These are phyloP conservation scores for Apodemus sylvaticus DNA, from an alignment of 2,113 vertebrate genomes.

Conservation along the genomic window DNA sequence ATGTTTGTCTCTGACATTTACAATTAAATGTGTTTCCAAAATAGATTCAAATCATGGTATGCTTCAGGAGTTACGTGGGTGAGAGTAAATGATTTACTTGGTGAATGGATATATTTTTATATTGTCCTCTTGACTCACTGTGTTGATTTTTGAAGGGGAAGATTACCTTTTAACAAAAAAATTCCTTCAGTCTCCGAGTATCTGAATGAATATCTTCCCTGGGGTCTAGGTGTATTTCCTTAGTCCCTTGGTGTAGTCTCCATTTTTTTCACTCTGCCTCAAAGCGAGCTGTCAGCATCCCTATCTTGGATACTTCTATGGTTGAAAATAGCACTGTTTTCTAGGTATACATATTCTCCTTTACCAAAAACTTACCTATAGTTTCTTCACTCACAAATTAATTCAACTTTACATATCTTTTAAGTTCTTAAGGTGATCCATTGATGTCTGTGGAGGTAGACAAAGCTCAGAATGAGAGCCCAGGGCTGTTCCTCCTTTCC, in stretches of 20 bases:
- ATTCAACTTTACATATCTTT: not conserved
- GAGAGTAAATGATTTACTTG: not conserved
- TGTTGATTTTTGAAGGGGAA: not conserved
- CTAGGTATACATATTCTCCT: not conserved
- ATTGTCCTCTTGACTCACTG: not conserved
- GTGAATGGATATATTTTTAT: not conserved
- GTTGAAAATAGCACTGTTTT: not conserved
- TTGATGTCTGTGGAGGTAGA: too few species aligned
- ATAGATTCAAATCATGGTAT: not conserved
- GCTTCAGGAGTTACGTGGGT: not conserved
- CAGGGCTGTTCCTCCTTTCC: accelerated
- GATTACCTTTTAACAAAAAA: not conserved
- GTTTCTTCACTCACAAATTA: not conserved
- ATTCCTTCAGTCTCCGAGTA: not conserved
- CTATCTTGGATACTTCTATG: not conserved
- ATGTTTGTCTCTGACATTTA: constrained; percentile 17
- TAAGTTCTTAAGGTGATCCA: not conserved
- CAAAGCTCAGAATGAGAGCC: not conserved
- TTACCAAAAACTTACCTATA: not conserved
- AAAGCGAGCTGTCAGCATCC: not conserved
- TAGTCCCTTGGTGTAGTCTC: not conserved
- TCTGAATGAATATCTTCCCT: not conserved
- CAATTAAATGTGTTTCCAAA: not conserved
- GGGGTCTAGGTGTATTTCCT: not conserved
- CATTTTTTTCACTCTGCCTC: not conserved